Percentiles rank a stretch among this genome's conserved stretches.
Conservation (phyloP, 2,113 vertebrate species). For the Arvicanthis niloticus region DNA sequence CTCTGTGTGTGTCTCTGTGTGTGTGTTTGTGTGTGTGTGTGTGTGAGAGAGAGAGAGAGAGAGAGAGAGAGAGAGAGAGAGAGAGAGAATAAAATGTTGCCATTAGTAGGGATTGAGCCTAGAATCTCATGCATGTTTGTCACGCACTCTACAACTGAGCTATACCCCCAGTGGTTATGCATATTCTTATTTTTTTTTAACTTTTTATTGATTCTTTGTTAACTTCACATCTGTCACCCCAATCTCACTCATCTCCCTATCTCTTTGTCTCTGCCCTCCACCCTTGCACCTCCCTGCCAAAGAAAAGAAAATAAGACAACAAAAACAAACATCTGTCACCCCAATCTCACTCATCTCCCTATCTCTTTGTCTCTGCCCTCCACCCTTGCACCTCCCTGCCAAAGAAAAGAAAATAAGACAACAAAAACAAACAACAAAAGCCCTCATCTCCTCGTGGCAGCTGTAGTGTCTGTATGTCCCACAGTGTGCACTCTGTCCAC, state of each 20-base stretch:
- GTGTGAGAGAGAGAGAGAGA: no score
- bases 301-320: not conserved
- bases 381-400: not conserved
- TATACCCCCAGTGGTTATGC: not conserved
- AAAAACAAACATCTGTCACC: no score
- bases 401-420: not conserved
- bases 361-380: not conserved
- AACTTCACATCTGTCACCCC: no score
- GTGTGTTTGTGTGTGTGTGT: no score
- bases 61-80: no score
- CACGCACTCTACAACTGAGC: not conserved
- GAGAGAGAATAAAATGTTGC: not conserved
- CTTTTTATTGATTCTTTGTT: no score
- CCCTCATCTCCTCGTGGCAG: not conserved
- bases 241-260: not conserved
- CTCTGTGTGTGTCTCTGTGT: no score
- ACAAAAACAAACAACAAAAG: not conserved
- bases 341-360: no score
- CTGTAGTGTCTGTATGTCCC: not conserved
- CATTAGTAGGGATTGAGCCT: not conserved
- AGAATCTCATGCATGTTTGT: not conserved
- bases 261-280: not conserved
- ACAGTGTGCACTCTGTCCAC: not conserved
- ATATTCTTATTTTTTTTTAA: no score
- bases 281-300: not conserved